Evolutionary conservation across 2,113 vertebrate species (phyloP), one percentile per base, ranked within the genome.

Genomic region (Strigops habroptila): DNA sequence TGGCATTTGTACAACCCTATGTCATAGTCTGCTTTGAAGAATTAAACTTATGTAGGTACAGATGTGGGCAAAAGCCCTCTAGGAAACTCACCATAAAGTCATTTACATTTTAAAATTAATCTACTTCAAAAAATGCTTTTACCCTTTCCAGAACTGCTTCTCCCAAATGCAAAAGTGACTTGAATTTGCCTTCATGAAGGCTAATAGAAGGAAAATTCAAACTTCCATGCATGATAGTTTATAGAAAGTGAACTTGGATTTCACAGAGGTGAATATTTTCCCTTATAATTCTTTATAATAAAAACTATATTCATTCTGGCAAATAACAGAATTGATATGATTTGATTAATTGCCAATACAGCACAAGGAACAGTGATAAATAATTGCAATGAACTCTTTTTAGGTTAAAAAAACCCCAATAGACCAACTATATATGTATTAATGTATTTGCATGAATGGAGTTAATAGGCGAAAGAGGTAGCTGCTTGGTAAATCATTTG

Each of bases 51-150:
- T 44, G n/a, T 69, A 73, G 78, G 27, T 25, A 86, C 24, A 69
- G 67, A 83, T 75, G 71, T 90, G 86, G 51, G 44, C 13, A 64
- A 60, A 81, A 71, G 35, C 60, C 67, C 52, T 48, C 37, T 30
- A 75, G 82, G 79, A 74, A 65, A 33, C 30, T 75, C 62, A 44
- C 76, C 39, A 16, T 62, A 83, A 82, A 85, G 41, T 65, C 22
- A 86, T 91, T 89, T 95, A 41, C 85, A 87, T 81, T 84, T 91
- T 48, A 84, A 73, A 80, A 90, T 44, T 55, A 79, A 69, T 51
- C 14, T 70, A 9, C 44, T 78, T 78, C 70, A 74, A n/a, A 37
- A 68, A 78, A 60, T 43, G n/a, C 21, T 91, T 70, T 18, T 53
- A 39, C 4, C 3, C 35, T 55, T 90, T 86, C 33, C 67, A 71